Base-by-base conservation (phyloP, 2,888 invertebrate species). In the Phengaris alcon region DNA sequence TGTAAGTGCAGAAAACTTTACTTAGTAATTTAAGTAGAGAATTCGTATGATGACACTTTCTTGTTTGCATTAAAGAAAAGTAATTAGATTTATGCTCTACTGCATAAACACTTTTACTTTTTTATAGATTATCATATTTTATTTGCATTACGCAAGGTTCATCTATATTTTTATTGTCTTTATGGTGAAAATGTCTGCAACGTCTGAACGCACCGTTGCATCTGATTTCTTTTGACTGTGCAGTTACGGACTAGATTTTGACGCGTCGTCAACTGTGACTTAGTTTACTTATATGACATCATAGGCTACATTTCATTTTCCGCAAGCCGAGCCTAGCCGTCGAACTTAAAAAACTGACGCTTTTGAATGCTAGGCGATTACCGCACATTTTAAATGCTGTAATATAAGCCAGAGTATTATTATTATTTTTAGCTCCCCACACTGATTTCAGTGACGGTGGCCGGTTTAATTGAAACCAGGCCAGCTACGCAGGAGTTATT, bases 191-290 rank as follows among this genome's bases (percentile, higher is more conserved):
- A 64, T 64, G 78, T 78, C 77, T 78, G 83, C 83, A 81, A 81
- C 82, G 82, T 84, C 84, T 87, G 84, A 85, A 86, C 84, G 89
- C 89, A 82, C 83, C 84, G 84, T 77, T 88, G 83, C 86, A 82
- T 86, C 81, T 82, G 84, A 86, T 88, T 87, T 85, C 86, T 51
- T 54, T 44, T 35, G 8, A 35, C n/a, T 44, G n/a, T 10, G 7
- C 54, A 15, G 55, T 73, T 73, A 73, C n/a, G 46, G 44, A 35
- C 35, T 7, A 44, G 9, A n/a, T 55, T 55, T 44, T 73, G 12
- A 13, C 35, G 57, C 35, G 13, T 57, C 35, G 48, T 15, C 46
- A 9, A 69, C 69, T 48, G 48, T 69, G 64, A 44, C 64, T 35
- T 12, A 9, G 52, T 52, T 52, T 52, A 35, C 64, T 64, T 35